phyloP scores from a whole-genome alignment of 2,113 vertebrate genomes.

The Thalassarche chlororhynchos region DNA sequence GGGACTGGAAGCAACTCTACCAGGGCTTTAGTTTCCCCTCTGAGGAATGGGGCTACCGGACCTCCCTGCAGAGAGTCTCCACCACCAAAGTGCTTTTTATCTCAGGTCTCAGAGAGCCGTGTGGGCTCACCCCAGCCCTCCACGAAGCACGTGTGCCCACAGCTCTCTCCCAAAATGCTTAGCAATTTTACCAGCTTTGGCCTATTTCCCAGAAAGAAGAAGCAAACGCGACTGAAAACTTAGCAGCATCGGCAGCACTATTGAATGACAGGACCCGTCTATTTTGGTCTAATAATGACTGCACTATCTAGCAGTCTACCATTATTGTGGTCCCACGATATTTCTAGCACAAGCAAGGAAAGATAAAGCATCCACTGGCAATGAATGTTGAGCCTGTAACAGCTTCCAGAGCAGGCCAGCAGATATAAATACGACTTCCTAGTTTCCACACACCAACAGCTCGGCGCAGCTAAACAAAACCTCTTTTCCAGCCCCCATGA shows the following conservation, averaged over 20 bases:
- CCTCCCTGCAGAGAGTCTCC: not conserved
- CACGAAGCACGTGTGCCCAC: no score
- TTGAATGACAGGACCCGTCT: not conserved
- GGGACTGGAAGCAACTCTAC: not conserved
- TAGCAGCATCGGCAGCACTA: not conserved
- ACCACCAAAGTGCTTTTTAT: not conserved
- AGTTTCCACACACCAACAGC: not conserved
- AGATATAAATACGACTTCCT: not conserved
- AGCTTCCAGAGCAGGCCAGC: not conserved
- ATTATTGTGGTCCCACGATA: not conserved
- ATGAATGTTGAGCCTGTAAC: not conserved
- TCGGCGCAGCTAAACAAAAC: not conserved
- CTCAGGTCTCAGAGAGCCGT: not conserved
- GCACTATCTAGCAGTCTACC: not conserved
- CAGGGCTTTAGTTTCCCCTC: not conserved
- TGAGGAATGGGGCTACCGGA: not conserved
- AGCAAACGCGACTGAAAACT: not conserved
- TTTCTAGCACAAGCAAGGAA: not conserved
- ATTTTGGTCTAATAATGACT: conserved; percentile 1
- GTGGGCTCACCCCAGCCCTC: not conserved
- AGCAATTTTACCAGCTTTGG: not conserved
- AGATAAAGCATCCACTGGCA: conserved; percentile 27
- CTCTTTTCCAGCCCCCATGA: not conserved
- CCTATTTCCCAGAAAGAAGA: not conserved
- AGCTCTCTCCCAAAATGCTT: not conserved